Conservation (phyloP, 2,113 vertebrate genomes). For the Eptesicus fuscus region DNA sequence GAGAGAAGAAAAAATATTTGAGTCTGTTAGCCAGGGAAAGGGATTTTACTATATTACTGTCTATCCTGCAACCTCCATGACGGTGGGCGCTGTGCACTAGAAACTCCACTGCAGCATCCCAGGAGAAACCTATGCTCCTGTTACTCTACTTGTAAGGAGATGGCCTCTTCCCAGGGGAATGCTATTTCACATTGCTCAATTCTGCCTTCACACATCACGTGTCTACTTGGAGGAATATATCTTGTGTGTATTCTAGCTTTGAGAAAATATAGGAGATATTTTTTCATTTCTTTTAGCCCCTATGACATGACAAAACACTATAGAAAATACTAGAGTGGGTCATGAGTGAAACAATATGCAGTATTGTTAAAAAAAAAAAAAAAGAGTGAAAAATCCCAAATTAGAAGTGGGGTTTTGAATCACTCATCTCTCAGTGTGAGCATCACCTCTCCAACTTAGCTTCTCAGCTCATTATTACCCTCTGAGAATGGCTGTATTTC, state of each 20-base stretch:
- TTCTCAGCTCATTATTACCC: not conserved
- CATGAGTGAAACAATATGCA: not conserved
- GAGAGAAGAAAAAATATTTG: not conserved
- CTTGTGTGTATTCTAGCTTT: not conserved
- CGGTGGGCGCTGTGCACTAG: accelerated
- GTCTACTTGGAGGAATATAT: not conserved
- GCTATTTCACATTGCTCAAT: not conserved
- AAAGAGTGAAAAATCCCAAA: not conserved
- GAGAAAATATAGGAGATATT: constrained; percentile 17
- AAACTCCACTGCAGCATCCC: not conserved
- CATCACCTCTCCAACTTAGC: not conserved
- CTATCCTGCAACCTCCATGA: not conserved
- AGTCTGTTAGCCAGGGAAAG: not conserved
- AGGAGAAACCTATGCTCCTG: not conserved
- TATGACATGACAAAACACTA: not conserved
- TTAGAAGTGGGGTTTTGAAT: not conserved
- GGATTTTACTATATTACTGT: not conserved
- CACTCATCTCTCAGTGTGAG: not conserved
- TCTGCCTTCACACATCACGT: not conserved
- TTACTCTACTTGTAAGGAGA: not conserved
- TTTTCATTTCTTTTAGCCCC: not conserved
- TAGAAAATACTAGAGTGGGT: not conserved
- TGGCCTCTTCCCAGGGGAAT: not conserved
- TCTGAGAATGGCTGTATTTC: not conserved
- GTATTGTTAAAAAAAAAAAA: not conserved